Percentiles rank a stretch among this genome's conserved stretches.
Evolutionary conservation across 2,113 vertebrate species (phyloP).

Genomic region (Bagarius yarrelli): DNA sequence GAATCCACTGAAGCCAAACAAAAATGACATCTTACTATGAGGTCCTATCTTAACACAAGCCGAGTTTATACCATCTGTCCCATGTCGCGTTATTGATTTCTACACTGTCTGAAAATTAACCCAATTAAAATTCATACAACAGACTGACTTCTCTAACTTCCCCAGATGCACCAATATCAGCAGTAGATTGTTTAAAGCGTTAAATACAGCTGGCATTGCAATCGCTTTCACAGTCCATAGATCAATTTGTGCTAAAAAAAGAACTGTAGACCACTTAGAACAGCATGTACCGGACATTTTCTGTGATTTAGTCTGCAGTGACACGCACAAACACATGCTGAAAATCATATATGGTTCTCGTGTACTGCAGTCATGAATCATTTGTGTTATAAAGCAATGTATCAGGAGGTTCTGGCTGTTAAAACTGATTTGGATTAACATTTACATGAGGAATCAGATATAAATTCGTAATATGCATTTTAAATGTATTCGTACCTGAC

Average conservation of each 20-base stretch:
- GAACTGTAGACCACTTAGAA: background rate
- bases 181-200: conserved; percentile 5
- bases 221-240: background rate
- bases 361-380: background rate
- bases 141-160: conserved; percentile 10
- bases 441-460: background rate
- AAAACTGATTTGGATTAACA: background rate
- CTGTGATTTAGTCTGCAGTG: background rate
- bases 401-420: background rate
- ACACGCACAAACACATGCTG: background rate
- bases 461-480: background rate
- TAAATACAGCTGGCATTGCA: background rate
- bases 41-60: background rate
- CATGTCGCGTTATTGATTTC: background rate
- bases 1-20: background rate
- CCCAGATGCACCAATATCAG: background rate
- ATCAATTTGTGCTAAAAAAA: background rate
- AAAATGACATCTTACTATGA: background rate
- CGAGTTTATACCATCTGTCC: conserved; percentile 11
- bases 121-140: conserved; percentile 16
- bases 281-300: background rate
- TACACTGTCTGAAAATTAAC: background rate
- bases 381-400: background rate
- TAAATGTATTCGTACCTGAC: too few species aligned
- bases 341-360: background rate